A percentile compares a stretch with the other conserved stretches of the same genome.
These are phyloP conservation scores for Lepetodrilus schrolli DNA, from an alignment of 2,888 invertebrate species.

Conservation along the genomic window DNA sequence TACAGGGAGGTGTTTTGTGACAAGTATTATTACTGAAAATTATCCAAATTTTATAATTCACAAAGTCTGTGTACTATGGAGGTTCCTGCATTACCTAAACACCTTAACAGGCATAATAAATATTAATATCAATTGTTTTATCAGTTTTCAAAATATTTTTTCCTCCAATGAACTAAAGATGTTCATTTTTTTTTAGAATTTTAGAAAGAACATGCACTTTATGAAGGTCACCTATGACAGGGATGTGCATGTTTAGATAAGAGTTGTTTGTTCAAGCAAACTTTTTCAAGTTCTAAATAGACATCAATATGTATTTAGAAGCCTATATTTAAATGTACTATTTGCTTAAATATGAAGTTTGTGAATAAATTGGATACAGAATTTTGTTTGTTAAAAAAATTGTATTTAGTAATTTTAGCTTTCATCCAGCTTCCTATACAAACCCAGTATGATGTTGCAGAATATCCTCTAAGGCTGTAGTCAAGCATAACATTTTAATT, in stretches of 20 bases:
- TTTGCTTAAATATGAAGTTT: slow-evolving; percentile 1
- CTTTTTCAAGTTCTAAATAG: slow-evolving; percentile 1
- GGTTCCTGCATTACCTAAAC: background rate
- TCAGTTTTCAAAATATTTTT: slow-evolving; percentile 14
- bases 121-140: background rate
- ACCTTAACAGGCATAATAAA: background rate
- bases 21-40: slow-evolving; percentile 2
- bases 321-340: too few relatives aligned
- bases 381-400: too few relatives aligned
- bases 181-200: too few relatives aligned
- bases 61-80: background rate
- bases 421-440: too few relatives aligned
- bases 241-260: background rate
- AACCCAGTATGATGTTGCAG: too few relatives aligned
- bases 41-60: slow-evolving; percentile 15
- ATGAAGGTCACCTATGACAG: slow-evolving; percentile 16
- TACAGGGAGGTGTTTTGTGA: too few relatives aligned
- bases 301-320: background rate
- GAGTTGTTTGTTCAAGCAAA: slow-evolving; percentile 14
- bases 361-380: too few relatives aligned
- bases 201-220: slow-evolving; percentile 8
- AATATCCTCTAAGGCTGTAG: too few relatives aligned
- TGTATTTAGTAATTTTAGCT: too few relatives aligned
- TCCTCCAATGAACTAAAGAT: slow-evolving; percentile 19
- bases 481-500: too few relatives aligned